Evolutionary conservation across 2,888 invertebrate genomes (phyloP), one percentile per base, ranked within the genome.

Genomic region (Macaria notata): DNA sequence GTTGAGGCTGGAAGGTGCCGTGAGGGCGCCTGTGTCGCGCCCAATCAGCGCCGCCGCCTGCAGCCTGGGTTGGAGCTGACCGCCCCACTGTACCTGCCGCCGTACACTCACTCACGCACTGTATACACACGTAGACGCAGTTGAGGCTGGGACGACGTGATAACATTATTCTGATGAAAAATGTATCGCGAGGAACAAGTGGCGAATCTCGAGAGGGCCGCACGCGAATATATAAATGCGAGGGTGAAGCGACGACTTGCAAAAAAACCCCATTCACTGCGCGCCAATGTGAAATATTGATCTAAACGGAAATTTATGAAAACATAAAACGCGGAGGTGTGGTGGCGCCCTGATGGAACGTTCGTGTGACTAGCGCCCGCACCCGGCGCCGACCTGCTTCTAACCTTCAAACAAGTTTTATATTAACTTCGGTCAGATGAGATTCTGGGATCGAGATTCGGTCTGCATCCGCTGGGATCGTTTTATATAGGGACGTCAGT

Each of bases 241-340:
- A 63, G 65, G 73, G 69, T 63, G 78, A 71, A 71, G 75, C 72
- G 75, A 76, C 72, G 81, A 79, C 76, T 79, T 79, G 78, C 79
- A 76, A 81, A 79, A 78, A 85, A 76, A 76, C 76, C 76, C 81
- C 78, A 76, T 81, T 78, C 75, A 75, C 76, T 76, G 75, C 74
- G 72, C 74, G 83, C 78, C 83, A 83, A 86, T 86, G 86, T 88
- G 85, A 87, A 88, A 88, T 86, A 89, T 89, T 86, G 90, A 90
- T 89, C 87, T 79, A 79, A 68, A 76, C 75, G 82, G 77, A 82
- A 86, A 88, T 88, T 87, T 89, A 87, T 88, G 87, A 88, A 89
- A 88, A 87, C 85, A 84, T 88, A 88, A 87, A 88, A 84, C 74
- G 78, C 72, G 74, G 72, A 84, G 84, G 83, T 85, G 85, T 74